Base-by-base conservation (phyloP, 2,113 vertebrate genomes). In the Xiphorhynchus elegans region DNA sequence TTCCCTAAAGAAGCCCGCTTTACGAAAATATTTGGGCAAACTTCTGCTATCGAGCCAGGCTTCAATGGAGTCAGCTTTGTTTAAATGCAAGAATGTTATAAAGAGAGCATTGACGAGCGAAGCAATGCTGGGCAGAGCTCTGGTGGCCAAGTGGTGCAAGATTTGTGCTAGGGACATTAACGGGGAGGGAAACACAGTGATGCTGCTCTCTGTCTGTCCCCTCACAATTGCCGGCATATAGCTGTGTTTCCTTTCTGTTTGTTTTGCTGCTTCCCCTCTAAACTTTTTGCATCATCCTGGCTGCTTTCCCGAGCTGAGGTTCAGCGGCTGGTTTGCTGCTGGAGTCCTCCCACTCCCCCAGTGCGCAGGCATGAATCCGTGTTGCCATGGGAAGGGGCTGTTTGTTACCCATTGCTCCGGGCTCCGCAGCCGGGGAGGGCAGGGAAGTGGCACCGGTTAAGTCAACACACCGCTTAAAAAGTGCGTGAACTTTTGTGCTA, bases 211-310 rank as follows among this genome's bases (percentile, higher is more conserved):
- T 60, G 66, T 50, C 85, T 82, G 68, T 89, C 72, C 72, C 80
- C 93, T 89, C 62, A 15, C 68, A n/a, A 46, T 63, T 74, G 77
- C 81, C 62, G n/a, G 47, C 31, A 25, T 5, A 63, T 75, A n/a
- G 47, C 94, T 74, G 84, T 31, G 81, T 93, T 98, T 97, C 91
- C 91, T 83, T 93, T 92, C 83, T 96, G 94, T 97, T 98, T 97
- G 88, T 95, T 97, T 97, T 89, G 70, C 95, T 78, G 83, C 87
- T 97, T 97, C 94, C 95, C 96, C 87, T 97, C 94, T 96, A 97
- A 97, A 97, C 92, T 96, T 95, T 97, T 96, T 97, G 93, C 97
- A 96, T 97, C 96, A 95, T 90, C 63, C 86, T 97, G 98, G 97
- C 97, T 53, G 62, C 73, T 58, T 93, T 97, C 95, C 97, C 44